phyloP scores from a whole-genome alignment of 2,888 invertebrate genomes.

The Netelia melanura region DNA sequence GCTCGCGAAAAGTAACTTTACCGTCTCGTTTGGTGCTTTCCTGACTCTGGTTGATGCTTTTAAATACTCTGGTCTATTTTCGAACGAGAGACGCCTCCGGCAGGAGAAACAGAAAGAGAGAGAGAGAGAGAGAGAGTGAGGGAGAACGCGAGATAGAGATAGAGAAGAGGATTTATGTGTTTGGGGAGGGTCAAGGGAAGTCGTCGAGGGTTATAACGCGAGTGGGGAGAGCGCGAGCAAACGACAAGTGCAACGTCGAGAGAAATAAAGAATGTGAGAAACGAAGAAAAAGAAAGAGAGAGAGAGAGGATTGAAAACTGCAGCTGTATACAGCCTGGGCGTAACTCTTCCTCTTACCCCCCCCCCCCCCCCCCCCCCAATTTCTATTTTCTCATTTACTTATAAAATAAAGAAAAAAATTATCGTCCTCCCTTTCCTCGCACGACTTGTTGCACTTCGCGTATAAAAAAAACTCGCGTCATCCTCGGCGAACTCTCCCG shows the following conservation, averaged over 20 bases:
- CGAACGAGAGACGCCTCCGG: conserved; percentile 64
- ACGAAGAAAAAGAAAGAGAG: conserved; percentile 18
- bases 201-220: conserved; percentile 56
- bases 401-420: too few relatives aligned
- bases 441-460: conserved; percentile 48
- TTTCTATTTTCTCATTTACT: conserved; percentile 3
- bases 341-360: conserved; percentile 45
- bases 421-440: conserved; percentile 3
- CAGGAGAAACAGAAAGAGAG: conserved; percentile 59
- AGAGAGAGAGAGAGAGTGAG: background rate
- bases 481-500: conserved; percentile 27
- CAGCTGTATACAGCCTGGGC: conserved; percentile 75
- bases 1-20: conserved; percentile 20
- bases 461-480: conserved; percentile 47
- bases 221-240: conserved; percentile 71
- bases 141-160: background rate
- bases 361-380: background rate
- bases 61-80: conserved; percentile 76
- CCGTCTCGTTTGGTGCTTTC: conserved; percentile 6
- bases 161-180: conserved; percentile 78
- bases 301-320: conserved; percentile 50
- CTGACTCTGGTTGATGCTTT: conserved; percentile 22
- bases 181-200: conserved; percentile 83
- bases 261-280: conserved; percentile 64
- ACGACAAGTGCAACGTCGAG: conserved; percentile 78